Percentiles rank a stretch among this genome's conserved stretches.
These are phyloP conservation scores for Cabera pusaria DNA, from an alignment of 2,888 invertebrate species.

Conservation along the genomic window DNA sequence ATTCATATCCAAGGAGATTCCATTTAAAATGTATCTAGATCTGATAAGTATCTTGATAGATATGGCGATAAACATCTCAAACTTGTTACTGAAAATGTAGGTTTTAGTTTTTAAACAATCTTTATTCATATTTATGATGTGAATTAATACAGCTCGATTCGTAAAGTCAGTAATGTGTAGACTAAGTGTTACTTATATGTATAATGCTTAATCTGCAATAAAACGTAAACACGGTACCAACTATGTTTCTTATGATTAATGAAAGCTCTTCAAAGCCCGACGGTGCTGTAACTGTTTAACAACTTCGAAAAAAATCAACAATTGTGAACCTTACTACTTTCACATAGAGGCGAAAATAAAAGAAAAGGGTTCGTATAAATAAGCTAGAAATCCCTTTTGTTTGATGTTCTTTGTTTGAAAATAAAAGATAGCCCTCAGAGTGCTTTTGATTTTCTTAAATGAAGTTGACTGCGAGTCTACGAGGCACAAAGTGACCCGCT, in stretches of 20 bases:
- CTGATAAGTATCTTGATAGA: too few species aligned
- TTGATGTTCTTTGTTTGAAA: slow-evolving; percentile 32
- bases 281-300: slow-evolving; percentile 9
- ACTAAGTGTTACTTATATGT: too few species aligned
- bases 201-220: too few species aligned
- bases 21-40: too few species aligned
- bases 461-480: slow-evolving; percentile 16
- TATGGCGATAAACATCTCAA: too few species aligned
- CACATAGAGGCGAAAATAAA: slow-evolving; percentile 7
- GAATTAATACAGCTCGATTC: too few species aligned
- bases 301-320: slow-evolving; percentile 4
- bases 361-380: slow-evolving; percentile 14
- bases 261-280: slow-evolving; percentile 11
- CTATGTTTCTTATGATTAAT: slow-evolving; percentile 7
- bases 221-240: background rate
- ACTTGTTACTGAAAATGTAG: too few species aligned
- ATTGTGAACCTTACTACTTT: slow-evolving; percentile 5
- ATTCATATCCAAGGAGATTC: too few species aligned
- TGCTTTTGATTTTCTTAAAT: slow-evolving; percentile 25
- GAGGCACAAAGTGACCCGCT: slow-evolving; percentile 22
- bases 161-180: too few species aligned
- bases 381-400: slow-evolving; percentile 29
- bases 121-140: too few species aligned
- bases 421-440: slow-evolving; percentile 25
- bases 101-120: too few species aligned